Base-by-base conservation (phyloP, 2,113 vertebrate species). In the Malaclemys terrapin region DNA sequence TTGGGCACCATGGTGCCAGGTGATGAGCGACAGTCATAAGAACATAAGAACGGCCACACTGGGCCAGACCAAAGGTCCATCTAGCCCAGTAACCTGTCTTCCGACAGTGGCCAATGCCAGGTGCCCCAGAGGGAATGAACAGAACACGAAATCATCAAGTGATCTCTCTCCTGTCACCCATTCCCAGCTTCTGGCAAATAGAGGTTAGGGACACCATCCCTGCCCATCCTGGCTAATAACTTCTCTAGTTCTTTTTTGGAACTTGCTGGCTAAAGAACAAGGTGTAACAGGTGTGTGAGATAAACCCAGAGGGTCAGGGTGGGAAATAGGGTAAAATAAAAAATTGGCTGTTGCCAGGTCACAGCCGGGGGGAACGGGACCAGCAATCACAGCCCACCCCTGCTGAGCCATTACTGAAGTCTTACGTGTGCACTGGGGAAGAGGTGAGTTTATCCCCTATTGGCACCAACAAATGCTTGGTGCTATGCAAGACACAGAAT, bases 311-410 rank as follows among this genome's bases (percentile, higher is more conserved):
- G 38, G 35, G n/a, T 35, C 31, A 80, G 13, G 25, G 31, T 75
- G 13, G 2, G 65, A 10, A 7, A 19, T 4, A 6, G 0, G 3
- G 31, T 89, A 62, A 29, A n/a, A 80, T 14, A 10, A 8, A 20
- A 78, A 91, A 9, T 29, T 50, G 17, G 35, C 65, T 38, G 5
- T 4, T 9, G 52, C 49, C 56, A 35, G 72, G 19, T 59, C 3
- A 38, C 72, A 82, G 59, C 2, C 11, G 65, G 69, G 10, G 35
- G 20, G 53, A 50, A 50, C 50, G 3, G 53, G 53, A 54, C 8
- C 88, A 0, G 2, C n/a, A 57, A 0, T 0, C 11, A 52, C 78
- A 29, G 14, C 4, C 16, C 35, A 6, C 31, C 50, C 14, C 16
- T 9, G 14, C 49, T 29, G 29, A 80, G 29, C 38, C 47, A 25